These are phyloP conservation scores for Naso thynnoides DNA, from an alignment of 2,797 vertebrate genomes.

Conservation along the genomic window DNA sequence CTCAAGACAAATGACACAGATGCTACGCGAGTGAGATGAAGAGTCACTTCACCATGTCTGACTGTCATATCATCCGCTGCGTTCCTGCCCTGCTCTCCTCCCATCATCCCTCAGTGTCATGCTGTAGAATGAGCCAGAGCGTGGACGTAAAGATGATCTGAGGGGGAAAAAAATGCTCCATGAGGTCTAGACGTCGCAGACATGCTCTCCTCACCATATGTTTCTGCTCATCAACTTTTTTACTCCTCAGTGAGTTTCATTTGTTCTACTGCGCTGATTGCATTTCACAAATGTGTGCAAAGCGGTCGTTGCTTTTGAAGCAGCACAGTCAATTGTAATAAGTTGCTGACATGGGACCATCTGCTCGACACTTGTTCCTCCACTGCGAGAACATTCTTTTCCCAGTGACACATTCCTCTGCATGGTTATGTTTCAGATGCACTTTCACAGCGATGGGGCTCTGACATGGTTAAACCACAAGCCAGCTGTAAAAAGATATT, in stretches of 20 bases:
- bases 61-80: conserved; percentile 45
- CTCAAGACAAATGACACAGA: conserved; percentile 48
- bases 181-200: conserved; percentile 34
- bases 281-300: conserved; percentile 27
- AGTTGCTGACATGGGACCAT: conserved; percentile 3
- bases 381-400: not conserved
- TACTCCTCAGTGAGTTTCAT: conserved; percentile 4
- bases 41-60: conserved; percentile 46
- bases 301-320: conserved; percentile 40
- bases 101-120: conserved; percentile 69
- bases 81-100: conserved; percentile 30
- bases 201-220: conserved; percentile 56
- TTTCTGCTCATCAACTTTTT: conserved; percentile 56
- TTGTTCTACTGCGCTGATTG: conserved; percentile 18
- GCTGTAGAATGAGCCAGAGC: conserved; percentile 25
- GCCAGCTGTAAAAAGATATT: not conserved
- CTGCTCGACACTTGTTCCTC: conserved; percentile 1
- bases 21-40: conserved; percentile 21
- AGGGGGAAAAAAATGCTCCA: conserved; percentile 18
- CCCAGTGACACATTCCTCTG: conserved; percentile 28
- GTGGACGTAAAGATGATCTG: conserved; percentile 54
- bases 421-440: conserved; percentile 21
- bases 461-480: conserved; percentile 1
- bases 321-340: not conserved
- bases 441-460: not conserved